phyloP scores from a whole-genome alignment of 1,140 invertebrate species.

The Drosophila littoralis region DNA sequence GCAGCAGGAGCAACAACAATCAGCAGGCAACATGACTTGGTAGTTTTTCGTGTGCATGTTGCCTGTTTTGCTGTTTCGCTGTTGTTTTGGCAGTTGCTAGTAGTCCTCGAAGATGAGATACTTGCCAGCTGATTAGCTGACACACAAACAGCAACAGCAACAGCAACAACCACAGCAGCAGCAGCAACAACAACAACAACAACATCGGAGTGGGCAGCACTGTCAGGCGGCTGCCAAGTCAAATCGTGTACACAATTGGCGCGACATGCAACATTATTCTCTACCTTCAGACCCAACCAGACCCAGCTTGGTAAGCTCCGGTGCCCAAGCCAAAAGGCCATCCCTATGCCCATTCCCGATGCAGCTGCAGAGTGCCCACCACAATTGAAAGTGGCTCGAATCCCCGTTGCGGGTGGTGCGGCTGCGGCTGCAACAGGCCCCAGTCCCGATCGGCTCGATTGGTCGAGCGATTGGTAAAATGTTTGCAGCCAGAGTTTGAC shows the following conservation, averaged over 20 bases:
- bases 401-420: conserved; percentile 1
- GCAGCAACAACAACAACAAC: conserved; percentile 37
- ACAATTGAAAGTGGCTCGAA: conserved; percentile 40
- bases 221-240: conserved; percentile 81
- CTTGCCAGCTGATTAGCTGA: conserved; percentile 83
- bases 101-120: conserved; percentile 84
- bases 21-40: conserved; percentile 75
- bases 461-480: conserved; percentile 72
- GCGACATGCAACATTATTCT: conserved; percentile 83
- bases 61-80: conserved; percentile 60
- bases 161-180: conserved; percentile 39
- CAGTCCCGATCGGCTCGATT: conserved; percentile 63
- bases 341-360: conserved; percentile 35
- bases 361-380: conserved; percentile 6
- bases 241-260: conserved; percentile 84
- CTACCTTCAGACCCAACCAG: conserved; percentile 34
- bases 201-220: conserved; percentile 73
- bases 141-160: conserved; percentile 63
- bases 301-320: conserved; percentile 13
- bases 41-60: conserved; percentile 81
- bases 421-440: conserved; percentile 34
- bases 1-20: conserved; percentile 45
- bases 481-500: conserved; percentile 73
- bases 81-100: conserved; percentile 81
- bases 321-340: not conserved